Conservation (phyloP, 2,888 invertebrate species). For the Pristionchus exspectatus region DNA sequence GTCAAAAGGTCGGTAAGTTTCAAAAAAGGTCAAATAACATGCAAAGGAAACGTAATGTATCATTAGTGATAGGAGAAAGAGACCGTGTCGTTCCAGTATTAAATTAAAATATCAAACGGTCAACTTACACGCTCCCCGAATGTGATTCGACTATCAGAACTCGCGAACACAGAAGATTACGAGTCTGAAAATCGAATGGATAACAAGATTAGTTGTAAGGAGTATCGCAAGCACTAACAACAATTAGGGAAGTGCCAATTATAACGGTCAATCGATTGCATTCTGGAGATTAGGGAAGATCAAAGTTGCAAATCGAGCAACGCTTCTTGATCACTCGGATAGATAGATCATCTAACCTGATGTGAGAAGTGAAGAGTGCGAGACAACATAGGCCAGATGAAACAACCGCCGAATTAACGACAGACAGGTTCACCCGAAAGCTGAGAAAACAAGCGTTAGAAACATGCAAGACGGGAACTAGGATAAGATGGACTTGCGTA, state of each 20-base stretch:
- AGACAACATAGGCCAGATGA: conserved; percentile 13
- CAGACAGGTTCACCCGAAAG: conserved; percentile 26
- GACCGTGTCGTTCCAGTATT: too few relatives aligned
- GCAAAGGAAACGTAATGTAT: too few relatives aligned
- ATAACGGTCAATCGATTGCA: background rate
- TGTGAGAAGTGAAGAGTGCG: conserved; percentile 22
- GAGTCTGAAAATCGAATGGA: conserved; percentile 2
- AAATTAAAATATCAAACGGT: background rate
- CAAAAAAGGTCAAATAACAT: too few relatives aligned
- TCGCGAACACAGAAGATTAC: conserved; percentile 20
- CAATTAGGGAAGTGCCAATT: background rate
- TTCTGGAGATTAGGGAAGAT: background rate
- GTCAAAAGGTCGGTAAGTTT: too few relatives aligned
- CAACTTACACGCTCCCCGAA: conserved; percentile 17
- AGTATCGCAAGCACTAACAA: background rate
- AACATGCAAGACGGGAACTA: background rate
- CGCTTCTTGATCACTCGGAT: background rate
- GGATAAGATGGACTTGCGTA: too few relatives aligned
- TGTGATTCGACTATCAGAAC: background rate
- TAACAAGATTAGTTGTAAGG: background rate
- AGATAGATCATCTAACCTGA: background rate
- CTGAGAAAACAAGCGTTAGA: conserved; percentile 35
- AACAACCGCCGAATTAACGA: conserved; percentile 9
- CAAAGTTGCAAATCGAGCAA: background rate
- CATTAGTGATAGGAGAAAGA: too few relatives aligned